phyloP scores from a whole-genome alignment of 1,140 invertebrate species.

The Hypothenemus hampei region DNA sequence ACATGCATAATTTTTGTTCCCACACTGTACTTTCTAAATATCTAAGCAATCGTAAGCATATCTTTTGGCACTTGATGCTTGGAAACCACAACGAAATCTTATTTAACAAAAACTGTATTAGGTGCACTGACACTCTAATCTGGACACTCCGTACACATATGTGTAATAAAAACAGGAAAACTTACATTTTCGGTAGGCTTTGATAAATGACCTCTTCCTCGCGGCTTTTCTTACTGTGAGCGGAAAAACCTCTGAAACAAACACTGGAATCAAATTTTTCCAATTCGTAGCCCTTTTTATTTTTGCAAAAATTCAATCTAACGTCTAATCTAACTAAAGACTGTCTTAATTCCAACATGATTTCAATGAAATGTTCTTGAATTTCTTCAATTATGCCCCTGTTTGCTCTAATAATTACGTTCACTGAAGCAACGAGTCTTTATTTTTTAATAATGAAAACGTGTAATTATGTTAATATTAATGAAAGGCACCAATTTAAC shows the following conservation, averaged over 20 bases:
- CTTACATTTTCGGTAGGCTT: slow-evolving; percentile 70
- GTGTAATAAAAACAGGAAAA: slow-evolving; percentile 23
- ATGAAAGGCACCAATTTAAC: slow-evolving; percentile 5
- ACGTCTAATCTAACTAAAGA: background rate
- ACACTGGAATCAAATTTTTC: slow-evolving; percentile 21
- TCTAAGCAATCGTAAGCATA: no score
- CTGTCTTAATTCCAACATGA: slow-evolving; percentile 3
- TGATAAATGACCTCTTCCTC: slow-evolving; percentile 82
- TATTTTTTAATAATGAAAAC: slow-evolving; percentile 21
- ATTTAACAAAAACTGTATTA: no score
- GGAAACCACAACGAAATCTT: no score
- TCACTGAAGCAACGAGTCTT: slow-evolving; percentile 15
- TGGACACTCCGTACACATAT: background rate
- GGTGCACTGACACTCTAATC: no score
- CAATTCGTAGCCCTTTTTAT: slow-evolving; percentile 1
- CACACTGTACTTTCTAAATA: no score
- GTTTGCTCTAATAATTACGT: slow-evolving; percentile 18
- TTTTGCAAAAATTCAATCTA: background rate
- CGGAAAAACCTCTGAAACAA: slow-evolving; percentile 67
- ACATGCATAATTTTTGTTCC: no score
- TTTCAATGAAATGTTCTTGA: background rate
- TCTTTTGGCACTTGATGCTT: no score
- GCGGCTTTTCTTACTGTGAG: slow-evolving; percentile 56
- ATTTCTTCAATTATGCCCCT: background rate
- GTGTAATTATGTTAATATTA: slow-evolving; percentile 12